phyloP scores from a whole-genome alignment of 2,888 invertebrate species.

The Papilio demoleus region DNA sequence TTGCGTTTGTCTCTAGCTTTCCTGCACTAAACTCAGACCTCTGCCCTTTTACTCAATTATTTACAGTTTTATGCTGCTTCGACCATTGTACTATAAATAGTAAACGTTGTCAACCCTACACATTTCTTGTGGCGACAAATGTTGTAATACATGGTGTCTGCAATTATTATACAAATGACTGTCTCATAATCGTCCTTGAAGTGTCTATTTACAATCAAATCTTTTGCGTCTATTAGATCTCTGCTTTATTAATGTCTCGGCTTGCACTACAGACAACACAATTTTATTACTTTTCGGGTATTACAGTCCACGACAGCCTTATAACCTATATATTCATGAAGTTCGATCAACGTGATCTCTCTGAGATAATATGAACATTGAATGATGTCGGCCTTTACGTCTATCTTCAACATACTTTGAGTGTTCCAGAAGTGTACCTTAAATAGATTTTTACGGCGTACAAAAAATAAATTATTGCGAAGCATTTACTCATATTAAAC shows the following conservation, averaged over 20 bases:
- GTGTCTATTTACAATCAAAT: conserved; percentile 33
- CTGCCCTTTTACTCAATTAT: too few species aligned
- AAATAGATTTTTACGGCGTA: neutral
- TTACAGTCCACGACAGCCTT: neutral
- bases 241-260: conserved; percentile 15
- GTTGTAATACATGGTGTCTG: conserved; percentile 37
- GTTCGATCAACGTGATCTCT: neutral
- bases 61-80: too few species aligned
- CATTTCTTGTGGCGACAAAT: conserved; percentile 24
- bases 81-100: too few species aligned
- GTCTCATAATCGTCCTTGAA: conserved; percentile 38
- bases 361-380: neutral
- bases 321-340: neutral
- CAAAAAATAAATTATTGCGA: neutral
- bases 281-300: neutral
- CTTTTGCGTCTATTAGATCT: conserved; percentile 28
- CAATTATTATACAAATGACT: conserved; percentile 38
- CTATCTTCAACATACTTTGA: neutral
- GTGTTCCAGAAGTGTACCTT: neutral
- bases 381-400: neutral
- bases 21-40: too few species aligned
- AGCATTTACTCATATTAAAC: neutral
- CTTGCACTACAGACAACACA: conserved; percentile 7
- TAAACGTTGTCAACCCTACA: conserved; percentile 15
- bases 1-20: too few species aligned